A percentile compares a stretch with the other conserved stretches of the same genome.
Conservation (phyloP, 2,113 vertebrate genomes). For the Galbula dea region DNA sequence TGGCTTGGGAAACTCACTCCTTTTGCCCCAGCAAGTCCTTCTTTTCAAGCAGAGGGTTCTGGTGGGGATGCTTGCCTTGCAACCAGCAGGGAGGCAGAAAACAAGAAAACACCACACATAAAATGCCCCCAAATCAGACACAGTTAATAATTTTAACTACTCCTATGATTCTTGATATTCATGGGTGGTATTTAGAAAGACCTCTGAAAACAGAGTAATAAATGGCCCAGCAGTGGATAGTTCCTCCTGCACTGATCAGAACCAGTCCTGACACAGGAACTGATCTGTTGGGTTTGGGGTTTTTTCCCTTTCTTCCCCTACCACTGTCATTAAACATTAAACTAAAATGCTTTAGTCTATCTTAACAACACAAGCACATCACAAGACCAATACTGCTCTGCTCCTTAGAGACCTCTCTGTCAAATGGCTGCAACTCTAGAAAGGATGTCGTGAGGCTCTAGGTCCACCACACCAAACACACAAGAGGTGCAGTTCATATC, state of each 20-base stretch:
- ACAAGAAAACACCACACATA: not conserved
- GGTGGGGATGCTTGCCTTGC: not conserved
- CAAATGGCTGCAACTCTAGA: not conserved
- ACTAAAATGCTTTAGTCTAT: not conserved
- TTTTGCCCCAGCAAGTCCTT: constrained; percentile 65
- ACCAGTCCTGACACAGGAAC: not conserved
- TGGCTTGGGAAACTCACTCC: constrained; percentile 67
- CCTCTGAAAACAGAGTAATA: not conserved
- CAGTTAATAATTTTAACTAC: constrained; percentile 19
- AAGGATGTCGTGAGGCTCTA: not conserved
- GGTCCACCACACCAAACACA: not conserved
- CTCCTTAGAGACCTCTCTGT: not conserved
- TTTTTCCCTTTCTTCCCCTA: not conserved
- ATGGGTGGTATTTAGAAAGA: not conserved
- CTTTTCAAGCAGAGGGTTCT: constrained; percentile 63
- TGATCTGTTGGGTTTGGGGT: not conserved
- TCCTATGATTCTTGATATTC: not conserved
- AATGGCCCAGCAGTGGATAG: not conserved
- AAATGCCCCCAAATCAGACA: fast-evolving
- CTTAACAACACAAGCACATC: not conserved
- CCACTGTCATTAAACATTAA: not conserved
- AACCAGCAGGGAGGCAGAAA: not conserved
- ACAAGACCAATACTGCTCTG: not conserved
- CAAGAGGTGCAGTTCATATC: fast-evolving
- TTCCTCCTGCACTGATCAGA: not conserved